Evolutionary conservation across 2,888 invertebrate species (phyloP).

Genomic region (Stramonita haemastoma): DNA sequence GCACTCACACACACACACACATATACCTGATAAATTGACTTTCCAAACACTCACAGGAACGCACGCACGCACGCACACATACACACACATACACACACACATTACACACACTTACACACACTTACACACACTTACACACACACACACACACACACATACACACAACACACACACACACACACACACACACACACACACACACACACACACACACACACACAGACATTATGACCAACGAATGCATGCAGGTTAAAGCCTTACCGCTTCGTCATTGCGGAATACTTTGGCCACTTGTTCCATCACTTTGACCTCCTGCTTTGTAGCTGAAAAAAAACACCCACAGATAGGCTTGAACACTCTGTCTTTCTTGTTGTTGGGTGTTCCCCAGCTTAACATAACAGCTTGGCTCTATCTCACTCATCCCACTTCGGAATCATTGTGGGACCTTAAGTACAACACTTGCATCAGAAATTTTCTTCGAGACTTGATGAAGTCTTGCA

Average conservation of each 20-base stretch:
- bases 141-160: background rate
- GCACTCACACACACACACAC: background rate
- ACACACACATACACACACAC: background rate
- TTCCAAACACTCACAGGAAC: background rate
- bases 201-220: background rate
- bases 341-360: too few species aligned
- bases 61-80: background rate
- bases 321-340: conserved; percentile 11
- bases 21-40: too few species aligned
- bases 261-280: conserved; percentile 51
- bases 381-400: too few species aligned
- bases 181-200: background rate
- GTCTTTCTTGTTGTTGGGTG: too few species aligned
- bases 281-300: conserved; percentile 47
- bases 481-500: too few species aligned
- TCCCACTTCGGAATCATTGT: too few species aligned
- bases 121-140: background rate
- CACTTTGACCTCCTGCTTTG: conserved; percentile 11
- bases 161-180: background rate
- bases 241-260: conserved; percentile 17
- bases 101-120: background rate
- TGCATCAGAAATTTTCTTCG: too few species aligned
- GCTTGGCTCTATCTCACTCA: too few species aligned
- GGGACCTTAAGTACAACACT: too few species aligned
- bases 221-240: background rate